Evolutionary conservation across 1,140 invertebrate genomes (phyloP).

Genomic region (Stegodyphus dumicola): DNA sequence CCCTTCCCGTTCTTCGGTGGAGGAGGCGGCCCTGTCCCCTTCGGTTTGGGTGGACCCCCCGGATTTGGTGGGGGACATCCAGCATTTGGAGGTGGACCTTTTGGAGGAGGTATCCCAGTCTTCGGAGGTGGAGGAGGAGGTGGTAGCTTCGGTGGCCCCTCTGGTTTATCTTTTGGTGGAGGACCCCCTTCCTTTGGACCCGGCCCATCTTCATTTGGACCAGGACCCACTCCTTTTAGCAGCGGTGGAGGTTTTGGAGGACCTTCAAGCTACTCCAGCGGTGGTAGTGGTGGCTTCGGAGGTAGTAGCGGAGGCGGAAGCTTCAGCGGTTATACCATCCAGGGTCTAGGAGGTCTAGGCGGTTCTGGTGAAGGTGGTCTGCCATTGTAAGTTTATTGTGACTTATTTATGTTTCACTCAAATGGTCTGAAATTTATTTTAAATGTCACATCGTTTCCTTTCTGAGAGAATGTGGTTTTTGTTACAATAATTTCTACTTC

Average conservation of each 20-base stretch:
- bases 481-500: too few species aligned
- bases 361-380: conserved; percentile 27
- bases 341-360: conserved; percentile 2
- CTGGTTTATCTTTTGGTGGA: not conserved
- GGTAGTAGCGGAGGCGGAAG: conserved; percentile 4
- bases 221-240: not conserved
- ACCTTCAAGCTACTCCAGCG: conserved; percentile 5
- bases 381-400: conserved; percentile 29
- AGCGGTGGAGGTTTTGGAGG: conserved; percentile 22
- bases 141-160: conserved; percentile 4
- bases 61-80: conserved; percentile 29
- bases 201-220: not conserved
- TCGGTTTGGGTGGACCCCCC: conserved; percentile 14
- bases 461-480: too few species aligned
- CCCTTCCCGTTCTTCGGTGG: conserved; percentile 18
- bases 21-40: not conserved
- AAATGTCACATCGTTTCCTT: too few species aligned
- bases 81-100: conserved; percentile 15
- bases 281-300: not conserved
- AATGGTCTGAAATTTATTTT: too few species aligned
- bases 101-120: conserved; percentile 27
- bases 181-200: conserved; percentile 6
- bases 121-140: conserved; percentile 14
- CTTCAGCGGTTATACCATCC: conserved; percentile 18
- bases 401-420: not conserved